Conservation (phyloP, 2,888 invertebrate species). For the Yponomeuta sedellus region DNA sequence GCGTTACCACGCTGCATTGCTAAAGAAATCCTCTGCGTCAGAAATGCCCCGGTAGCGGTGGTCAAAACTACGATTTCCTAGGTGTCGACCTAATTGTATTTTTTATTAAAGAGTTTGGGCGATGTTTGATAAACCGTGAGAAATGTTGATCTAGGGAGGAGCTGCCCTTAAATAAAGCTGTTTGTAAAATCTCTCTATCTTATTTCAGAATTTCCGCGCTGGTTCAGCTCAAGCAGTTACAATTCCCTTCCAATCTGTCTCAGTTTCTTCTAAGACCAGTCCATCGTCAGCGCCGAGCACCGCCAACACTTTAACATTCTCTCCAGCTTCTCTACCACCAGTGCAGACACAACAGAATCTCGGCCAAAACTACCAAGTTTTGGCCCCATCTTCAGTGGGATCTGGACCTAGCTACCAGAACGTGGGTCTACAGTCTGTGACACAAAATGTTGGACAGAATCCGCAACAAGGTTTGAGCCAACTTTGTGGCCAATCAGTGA, state of each 20-base stretch:
- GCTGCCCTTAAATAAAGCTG: too few relatives aligned
- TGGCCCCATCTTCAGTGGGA: neutral
- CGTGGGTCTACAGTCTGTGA: neutral
- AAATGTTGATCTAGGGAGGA: too few relatives aligned
- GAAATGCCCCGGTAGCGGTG: too few relatives aligned
- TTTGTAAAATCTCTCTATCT: neutral
- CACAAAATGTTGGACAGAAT: neutral
- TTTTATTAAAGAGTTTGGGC: too few relatives aligned
- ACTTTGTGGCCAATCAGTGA: too few relatives aligned
- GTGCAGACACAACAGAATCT: neutral
- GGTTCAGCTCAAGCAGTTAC: neutral
- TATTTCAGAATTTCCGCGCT: constrained; percentile 9
- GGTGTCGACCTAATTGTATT: too few relatives aligned
- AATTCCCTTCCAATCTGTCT: neutral
- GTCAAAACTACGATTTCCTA: too few relatives aligned
- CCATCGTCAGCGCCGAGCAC: neutral
- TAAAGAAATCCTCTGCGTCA: too few relatives aligned
- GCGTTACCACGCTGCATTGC: too few relatives aligned
- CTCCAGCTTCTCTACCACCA: neutral
- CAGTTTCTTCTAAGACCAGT: neutral
- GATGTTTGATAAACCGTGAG: too few relatives aligned
- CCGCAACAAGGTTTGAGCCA: too few relatives aligned
- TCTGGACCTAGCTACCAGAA: neutral
- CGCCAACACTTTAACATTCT: neutral
- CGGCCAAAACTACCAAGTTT: neutral